These are phyloP conservation scores for Philaenus spumarius DNA, from an alignment of 1,140 invertebrate species.

Conservation along the genomic window DNA sequence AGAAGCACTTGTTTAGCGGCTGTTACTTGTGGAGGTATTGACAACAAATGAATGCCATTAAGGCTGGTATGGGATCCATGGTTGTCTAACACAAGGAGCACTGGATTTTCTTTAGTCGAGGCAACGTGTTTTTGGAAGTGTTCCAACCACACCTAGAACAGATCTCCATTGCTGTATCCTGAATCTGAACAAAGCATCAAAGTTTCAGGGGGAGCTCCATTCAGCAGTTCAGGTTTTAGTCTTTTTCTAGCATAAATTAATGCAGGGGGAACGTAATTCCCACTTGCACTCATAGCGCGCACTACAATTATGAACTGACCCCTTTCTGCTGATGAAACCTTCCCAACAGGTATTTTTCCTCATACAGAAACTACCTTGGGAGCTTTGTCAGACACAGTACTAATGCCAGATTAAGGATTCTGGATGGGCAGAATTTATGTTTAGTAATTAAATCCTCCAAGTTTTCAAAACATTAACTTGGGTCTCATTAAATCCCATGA, in stretches of 20 bases:
- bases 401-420: constrained; percentile 1
- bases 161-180: neutral
- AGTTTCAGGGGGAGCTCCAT: neutral
- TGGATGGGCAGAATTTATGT: neutral
- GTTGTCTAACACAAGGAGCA: constrained; percentile 4
- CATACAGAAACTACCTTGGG: neutral
- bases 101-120: too few relatives aligned
- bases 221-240: neutral
- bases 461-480: neutral
- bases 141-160: neutral
- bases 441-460: neutral
- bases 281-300: neutral
- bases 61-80: neutral
- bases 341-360: constrained; percentile 10
- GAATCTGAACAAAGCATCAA: neutral
- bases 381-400: neutral
- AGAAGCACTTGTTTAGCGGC: too few relatives aligned
- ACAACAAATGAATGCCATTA: too few relatives aligned
- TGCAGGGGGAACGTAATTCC: neutral
- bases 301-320: neutral
- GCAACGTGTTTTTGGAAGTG: constrained; percentile 3
- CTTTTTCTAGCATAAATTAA: neutral
- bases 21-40: too few relatives aligned
- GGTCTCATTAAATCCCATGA: neutral
- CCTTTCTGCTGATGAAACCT: constrained; percentile 9